These are phyloP conservation scores for Mormyrus lacerda DNA, from an alignment of 2,113 vertebrate genomes.

Conservation along the genomic window DNA sequence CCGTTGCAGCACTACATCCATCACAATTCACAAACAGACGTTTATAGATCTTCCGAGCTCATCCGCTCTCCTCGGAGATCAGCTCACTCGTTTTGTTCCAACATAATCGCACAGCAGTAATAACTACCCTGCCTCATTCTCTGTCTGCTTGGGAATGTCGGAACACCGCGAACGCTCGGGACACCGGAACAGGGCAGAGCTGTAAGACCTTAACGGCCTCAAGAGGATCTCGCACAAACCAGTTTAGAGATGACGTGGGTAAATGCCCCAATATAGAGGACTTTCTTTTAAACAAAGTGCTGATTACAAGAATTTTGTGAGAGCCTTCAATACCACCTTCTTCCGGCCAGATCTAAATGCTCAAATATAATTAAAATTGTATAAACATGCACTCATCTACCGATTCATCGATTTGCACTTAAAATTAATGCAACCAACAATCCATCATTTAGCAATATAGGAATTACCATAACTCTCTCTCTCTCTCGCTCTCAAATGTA, in stretches of 20 bases:
- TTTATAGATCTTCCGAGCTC: constrained; percentile 6
- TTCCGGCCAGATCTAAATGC: not conserved
- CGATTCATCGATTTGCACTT: not conserved
- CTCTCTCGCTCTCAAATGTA: not conserved
- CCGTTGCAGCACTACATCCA: not conserved
- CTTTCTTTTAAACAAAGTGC: not conserved
- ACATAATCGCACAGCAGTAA: not conserved
- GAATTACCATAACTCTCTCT: not conserved
- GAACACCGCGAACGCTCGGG: not conserved
- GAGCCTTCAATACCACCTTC: not conserved
- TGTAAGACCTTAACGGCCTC: not conserved
- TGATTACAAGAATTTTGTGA: not conserved
- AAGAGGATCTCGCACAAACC: not conserved
- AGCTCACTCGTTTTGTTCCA: not conserved
- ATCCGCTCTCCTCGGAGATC: not conserved
- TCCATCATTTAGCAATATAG: not conserved
- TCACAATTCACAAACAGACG: constrained; percentile 14
- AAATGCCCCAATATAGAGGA: not conserved
- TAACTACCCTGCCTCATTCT: not conserved
- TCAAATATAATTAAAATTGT: not conserved
- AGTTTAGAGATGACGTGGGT: not conserved
- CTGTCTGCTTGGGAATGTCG: not conserved
- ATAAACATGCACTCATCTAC: not conserved
- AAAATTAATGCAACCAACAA: not conserved
- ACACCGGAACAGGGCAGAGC: not conserved